A percentile compares a stretch with the other conserved stretches of the same genome.
phyloP scores from a whole-genome alignment of 1,140 invertebrate species.

The Drosophila willistoni region DNA sequence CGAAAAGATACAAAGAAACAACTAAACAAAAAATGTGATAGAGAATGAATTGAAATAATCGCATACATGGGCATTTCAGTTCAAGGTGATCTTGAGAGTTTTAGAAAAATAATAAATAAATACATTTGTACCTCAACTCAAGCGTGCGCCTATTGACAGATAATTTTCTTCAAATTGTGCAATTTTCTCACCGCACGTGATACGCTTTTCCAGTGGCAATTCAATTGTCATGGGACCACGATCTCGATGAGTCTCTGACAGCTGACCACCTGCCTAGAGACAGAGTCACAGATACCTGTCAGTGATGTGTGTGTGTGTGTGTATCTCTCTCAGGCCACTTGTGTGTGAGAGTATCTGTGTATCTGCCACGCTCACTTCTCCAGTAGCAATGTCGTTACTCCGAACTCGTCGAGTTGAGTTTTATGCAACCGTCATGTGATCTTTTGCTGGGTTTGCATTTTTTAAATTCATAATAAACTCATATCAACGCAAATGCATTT shows the following conservation, averaged over 20 bases:
- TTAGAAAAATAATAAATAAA: constrained; percentile 14
- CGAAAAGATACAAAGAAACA: constrained; percentile 20
- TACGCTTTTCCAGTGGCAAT: constrained; percentile 15
- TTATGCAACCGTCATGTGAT: constrained; percentile 78
- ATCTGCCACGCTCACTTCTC: constrained; percentile 40
- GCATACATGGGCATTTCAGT: constrained; percentile 28
- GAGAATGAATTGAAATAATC: constrained; percentile 22
- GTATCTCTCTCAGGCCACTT: not conserved
- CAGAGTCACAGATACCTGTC: constrained; percentile 43
- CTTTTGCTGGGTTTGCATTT: constrained; percentile 26
- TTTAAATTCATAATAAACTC: constrained; percentile 15
- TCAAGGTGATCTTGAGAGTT: constrained; percentile 62
- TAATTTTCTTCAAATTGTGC: constrained; percentile 29
- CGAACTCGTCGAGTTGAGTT: constrained; percentile 66
- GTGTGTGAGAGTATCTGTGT: constrained; percentile 35
- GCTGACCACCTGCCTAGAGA: constrained; percentile 54
- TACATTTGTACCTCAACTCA: constrained; percentile 4
- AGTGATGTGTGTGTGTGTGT: constrained; percentile 38
- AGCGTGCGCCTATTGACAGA: constrained; percentile 5
- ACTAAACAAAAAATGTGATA: constrained; percentile 20
- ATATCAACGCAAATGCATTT: constrained; percentile 4
- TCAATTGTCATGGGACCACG: constrained; percentile 61
- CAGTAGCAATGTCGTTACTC: constrained; percentile 41
- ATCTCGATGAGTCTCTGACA: constrained; percentile 41
- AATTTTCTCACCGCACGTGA: constrained; percentile 44